A percentile compares a stretch with the other conserved stretches of the same genome.
These are phyloP conservation scores for Conops quadrifasciatus DNA, from an alignment of 2,888 invertebrate genomes.

Conservation along the genomic window DNA sequence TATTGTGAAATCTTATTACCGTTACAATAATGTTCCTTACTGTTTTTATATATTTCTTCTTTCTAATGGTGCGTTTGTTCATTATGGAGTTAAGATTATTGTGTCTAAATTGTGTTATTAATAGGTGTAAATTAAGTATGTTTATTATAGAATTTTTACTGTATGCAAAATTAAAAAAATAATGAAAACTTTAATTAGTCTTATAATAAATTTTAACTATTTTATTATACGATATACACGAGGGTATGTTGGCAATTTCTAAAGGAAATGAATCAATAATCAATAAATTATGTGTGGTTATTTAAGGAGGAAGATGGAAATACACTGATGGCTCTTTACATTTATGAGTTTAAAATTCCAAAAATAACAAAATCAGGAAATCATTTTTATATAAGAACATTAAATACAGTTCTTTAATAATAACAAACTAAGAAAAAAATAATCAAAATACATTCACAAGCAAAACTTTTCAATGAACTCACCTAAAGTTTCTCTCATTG, in stretches of 20 bases:
- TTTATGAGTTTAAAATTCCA: background rate
- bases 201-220: slow-evolving; percentile 22
- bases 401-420: slow-evolving; percentile 12
- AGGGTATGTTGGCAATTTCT: background rate
- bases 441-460: slow-evolving; percentile 11
- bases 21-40: slow-evolving; percentile 27
- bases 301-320: background rate
- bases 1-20: slow-evolving; percentile 18
- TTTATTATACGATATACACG: slow-evolving; percentile 12
- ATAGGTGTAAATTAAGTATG: slow-evolving; percentile 5
- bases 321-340: background rate
- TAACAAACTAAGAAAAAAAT: slow-evolving; percentile 20
- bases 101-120: slow-evolving; percentile 22
- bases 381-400: slow-evolving; percentile 8
- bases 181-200: slow-evolving; percentile 18
- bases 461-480: slow-evolving; percentile 19
- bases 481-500: slow-evolving; percentile 23
- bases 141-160: slow-evolving; percentile 24
- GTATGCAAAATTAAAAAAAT: slow-evolving; percentile 25
- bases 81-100: slow-evolving; percentile 26
- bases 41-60: slow-evolving; percentile 16
- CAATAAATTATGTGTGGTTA: too few relatives aligned
- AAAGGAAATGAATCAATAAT: background rate
- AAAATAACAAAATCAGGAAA: background rate
- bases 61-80: slow-evolving; percentile 13